A percentile compares a stretch with the other conserved stretches of the same genome.
phyloP scores from a whole-genome alignment of 2,113 vertebrate genomes.

The Rattus rattus region DNA sequence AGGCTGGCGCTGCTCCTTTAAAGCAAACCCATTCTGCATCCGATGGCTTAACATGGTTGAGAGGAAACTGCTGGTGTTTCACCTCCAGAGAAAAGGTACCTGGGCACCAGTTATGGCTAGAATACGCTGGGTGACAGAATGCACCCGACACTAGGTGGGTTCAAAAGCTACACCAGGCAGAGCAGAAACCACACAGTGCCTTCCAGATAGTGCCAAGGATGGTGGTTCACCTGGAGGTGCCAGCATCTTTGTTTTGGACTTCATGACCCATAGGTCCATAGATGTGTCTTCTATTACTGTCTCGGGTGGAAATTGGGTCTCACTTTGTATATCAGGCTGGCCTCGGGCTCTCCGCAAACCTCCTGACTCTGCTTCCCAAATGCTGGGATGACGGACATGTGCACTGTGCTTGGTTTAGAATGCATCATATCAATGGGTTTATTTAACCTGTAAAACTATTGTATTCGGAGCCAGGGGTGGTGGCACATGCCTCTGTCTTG shows the following conservation, averaged over 20 bases:
- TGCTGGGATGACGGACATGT: too few relatives aligned
- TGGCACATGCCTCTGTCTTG: not conserved
- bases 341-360: not conserved
- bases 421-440: not conserved
- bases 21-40: slow-evolving; percentile 93
- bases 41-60: slow-evolving; percentile 91
- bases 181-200: slow-evolving; percentile 45
- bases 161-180: slow-evolving; percentile 69
- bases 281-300: not conserved
- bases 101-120: slow-evolving; percentile 89
- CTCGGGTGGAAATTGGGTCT: not conserved
- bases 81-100: slow-evolving; percentile 93
- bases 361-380: not conserved
- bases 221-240: too few relatives aligned
- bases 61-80: slow-evolving; percentile 90
- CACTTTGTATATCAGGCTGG: not conserved
- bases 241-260: not conserved
- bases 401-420: not conserved
- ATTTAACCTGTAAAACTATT: not conserved
- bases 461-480: not conserved
- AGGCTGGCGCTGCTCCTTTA: slow-evolving; percentile 88
- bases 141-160: slow-evolving; percentile 92
- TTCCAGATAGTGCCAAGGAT: slow-evolving; percentile 89
- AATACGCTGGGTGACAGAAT: slow-evolving; percentile 90
- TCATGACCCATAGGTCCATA: not conserved